Base-by-base conservation (phyloP, 2,888 invertebrate genomes). In the Meandrusa payeni region DNA sequence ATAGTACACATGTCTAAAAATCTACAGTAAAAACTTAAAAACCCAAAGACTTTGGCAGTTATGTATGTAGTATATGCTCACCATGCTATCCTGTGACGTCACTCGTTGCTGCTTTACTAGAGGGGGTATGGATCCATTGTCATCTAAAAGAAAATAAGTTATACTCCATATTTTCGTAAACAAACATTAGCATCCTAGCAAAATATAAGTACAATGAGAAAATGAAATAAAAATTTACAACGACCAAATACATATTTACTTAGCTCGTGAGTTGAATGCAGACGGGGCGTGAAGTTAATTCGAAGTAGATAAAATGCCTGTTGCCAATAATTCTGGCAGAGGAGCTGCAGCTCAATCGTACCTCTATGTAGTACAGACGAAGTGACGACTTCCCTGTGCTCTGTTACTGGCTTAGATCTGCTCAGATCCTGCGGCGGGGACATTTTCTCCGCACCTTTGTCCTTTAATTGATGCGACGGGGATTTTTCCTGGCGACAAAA, bases 101-200 rank as follows among this genome's bases (percentile, higher is more conserved):
- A 88, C 80, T 3, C 81, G 59, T 1, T 86, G 81, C 27, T 88
- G 88, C 36, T 88, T 88, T 13, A 85, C 55, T 9, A 88, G 52
- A 0, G 55, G 68, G 0, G 72, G 87, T 0, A 57, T 56, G 0
- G 61, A 36, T 13, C 46, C 47, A 9, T 64, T 70, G 1, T 85
- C 80, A 3, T 80, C 81, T 83, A 62, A 3, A 13, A 24, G 9
- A 46, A 5, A 38, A 28, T 6, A 0, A 12, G 5, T 9, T 19
- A 26, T n/a, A 29, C 2, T 12, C 3, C 5, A 29, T 6, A 5
- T 9, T 10, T 26, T n/a, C n/a, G n/a, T n/a, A n/a, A n/a, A n/a
- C n/a, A n/a, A n/a, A n/a, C n/a, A n/a, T n/a, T n/a, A n/a, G n/a
- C n/a, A n/a, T n/a, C n/a, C n/a, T n/a, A n/a, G n/a, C n/a, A n/a